phyloP scores from a whole-genome alignment of 2,888 invertebrate species.

The Leptinotarsa peninsularis region DNA sequence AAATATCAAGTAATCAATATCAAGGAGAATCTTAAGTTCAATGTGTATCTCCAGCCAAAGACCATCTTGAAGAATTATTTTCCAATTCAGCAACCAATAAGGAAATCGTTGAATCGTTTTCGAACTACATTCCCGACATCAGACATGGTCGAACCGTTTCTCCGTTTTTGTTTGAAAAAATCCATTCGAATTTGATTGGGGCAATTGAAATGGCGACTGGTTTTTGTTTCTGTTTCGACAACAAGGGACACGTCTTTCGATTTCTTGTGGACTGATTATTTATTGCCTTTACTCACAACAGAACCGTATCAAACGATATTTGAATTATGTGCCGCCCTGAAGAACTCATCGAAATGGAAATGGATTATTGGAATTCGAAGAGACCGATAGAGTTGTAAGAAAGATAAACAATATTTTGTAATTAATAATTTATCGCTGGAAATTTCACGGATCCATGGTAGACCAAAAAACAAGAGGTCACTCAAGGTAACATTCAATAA shows the following conservation, averaged over 20 bases:
- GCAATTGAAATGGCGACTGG: constrained; percentile 63
- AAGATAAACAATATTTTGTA: no score
- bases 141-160: constrained; percentile 55
- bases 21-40: neutral
- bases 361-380: no score
- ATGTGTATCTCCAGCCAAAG: neutral
- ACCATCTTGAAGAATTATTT: neutral
- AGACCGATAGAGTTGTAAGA: no score
- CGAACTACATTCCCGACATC: constrained; percentile 48
- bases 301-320: constrained; percentile 20
- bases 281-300: constrained; percentile 43
- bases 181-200: constrained; percentile 62
- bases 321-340: no score
- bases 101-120: constrained; percentile 46
- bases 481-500: no score
- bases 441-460: no score
- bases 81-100: constrained; percentile 42
- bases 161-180: constrained; percentile 54
- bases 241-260: constrained; percentile 56
- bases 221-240: constrained; percentile 58
- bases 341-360: no score
- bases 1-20: no score
- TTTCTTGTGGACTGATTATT: constrained; percentile 55
- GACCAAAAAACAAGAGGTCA: no score
- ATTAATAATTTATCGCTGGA: no score